Evolutionary conservation across 1,140 invertebrate genomes (phyloP).

Genomic region (Pentalonia nigronervosa): DNA sequence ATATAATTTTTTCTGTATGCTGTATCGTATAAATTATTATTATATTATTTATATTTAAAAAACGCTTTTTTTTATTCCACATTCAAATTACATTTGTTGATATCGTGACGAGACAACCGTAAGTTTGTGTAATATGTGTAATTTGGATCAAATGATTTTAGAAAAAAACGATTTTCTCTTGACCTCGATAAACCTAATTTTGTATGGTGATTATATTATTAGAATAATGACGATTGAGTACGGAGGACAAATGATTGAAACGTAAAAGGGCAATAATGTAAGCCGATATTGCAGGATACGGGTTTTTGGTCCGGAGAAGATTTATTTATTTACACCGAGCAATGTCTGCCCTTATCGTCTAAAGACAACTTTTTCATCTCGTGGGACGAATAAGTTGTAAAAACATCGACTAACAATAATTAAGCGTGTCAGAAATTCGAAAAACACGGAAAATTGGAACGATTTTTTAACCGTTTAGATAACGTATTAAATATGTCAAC

Average conservation of each 20-base stretch:
- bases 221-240: not conserved
- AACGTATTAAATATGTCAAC: not conserved
- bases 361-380: not conserved
- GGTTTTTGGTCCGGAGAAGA: not conserved
- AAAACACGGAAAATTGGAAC: not conserved
- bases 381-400: not conserved
- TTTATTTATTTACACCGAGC: not conserved
- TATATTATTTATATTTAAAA: not conserved
- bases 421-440: not conserved
- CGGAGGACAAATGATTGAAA: not conserved
- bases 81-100: no score
- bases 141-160: not conserved
- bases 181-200: not conserved
- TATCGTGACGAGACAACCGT: no score
- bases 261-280: not conserved
- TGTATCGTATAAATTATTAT: not conserved
- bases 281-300: not conserved
- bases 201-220: not conserved
- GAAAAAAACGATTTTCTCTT: not conserved
- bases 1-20: no score
- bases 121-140: no score
- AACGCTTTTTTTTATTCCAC: not conserved
- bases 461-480: not conserved
- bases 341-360: not conserved
- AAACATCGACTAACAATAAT: not conserved